These are phyloP conservation scores for Dicaeum eximium DNA, from an alignment of 2,113 vertebrate genomes.

Conservation along the genomic window DNA sequence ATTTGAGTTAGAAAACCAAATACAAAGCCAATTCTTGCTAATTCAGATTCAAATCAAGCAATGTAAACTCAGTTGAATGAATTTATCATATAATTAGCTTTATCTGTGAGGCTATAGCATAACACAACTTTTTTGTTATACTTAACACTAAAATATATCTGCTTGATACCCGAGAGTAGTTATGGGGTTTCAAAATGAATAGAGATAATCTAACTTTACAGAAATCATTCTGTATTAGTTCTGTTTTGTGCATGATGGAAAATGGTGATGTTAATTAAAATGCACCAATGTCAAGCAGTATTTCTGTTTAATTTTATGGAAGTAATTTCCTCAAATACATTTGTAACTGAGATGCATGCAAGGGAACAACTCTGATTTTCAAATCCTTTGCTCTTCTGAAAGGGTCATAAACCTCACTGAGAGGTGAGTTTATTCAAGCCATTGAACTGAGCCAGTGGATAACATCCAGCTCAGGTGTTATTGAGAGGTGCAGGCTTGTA, in stretches of 20 bases:
- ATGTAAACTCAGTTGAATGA: not conserved
- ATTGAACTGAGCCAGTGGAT: not conserved
- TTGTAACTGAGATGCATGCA: not conserved
- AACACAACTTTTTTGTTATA: not conserved
- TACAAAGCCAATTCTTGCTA: not conserved
- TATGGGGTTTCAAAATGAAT: not conserved
- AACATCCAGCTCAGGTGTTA: not conserved
- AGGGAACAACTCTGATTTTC: not conserved
- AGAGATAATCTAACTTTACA: not conserved
- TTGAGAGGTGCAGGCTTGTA: not conserved
- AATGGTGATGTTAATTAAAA: not conserved
- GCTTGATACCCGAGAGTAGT: not conserved
- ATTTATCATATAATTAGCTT: constrained; percentile 14
- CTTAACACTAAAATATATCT: not conserved
- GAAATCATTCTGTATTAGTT: not conserved
- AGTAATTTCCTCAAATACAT: not conserved
- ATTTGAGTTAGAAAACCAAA: not conserved
- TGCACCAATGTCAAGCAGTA: not conserved
- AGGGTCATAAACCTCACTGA: not conserved
- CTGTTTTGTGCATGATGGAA: not conserved
- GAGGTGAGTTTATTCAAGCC: not conserved
- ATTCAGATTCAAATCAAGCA: not conserved
- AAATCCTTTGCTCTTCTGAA: not conserved
- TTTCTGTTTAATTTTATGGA: not conserved
- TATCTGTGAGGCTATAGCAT: not conserved